phyloP scores from a whole-genome alignment of 2,113 vertebrate species.

The Ranitomeya imitator region DNA sequence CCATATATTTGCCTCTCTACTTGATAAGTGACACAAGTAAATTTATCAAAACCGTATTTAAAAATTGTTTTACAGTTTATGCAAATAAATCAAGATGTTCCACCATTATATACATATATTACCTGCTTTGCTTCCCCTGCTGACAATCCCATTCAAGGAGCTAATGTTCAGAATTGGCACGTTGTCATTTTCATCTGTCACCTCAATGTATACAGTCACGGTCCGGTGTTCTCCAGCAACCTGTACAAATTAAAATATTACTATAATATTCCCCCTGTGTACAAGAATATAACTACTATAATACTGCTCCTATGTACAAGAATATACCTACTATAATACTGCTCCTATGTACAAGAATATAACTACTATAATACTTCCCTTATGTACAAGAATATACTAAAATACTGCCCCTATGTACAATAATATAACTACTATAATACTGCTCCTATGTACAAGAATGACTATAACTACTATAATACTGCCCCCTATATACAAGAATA shows the following conservation, averaged over 20 bases:
- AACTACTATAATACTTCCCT: not conserved
- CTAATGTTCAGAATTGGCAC: slow-evolving; percentile 72
- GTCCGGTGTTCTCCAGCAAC: slow-evolving; percentile 70
- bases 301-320: not conserved
- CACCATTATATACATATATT: not conserved
- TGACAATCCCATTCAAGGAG: slow-evolving; percentile 72
- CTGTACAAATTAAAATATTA: slow-evolving; percentile 54
- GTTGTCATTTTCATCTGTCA: slow-evolving; percentile 79
- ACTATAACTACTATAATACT: not conserved
- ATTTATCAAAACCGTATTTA: not conserved
- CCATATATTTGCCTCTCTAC: not conserved
- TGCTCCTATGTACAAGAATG: not conserved
- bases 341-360: not conserved
- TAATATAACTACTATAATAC: not conserved
- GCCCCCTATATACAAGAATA: too few relatives aligned
- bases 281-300: not conserved
- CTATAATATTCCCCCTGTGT: not conserved
- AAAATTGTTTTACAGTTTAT: not conserved
- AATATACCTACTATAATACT: not conserved
- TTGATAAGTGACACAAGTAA: not conserved
- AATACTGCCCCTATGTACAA: not conserved
- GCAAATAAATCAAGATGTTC: not conserved
- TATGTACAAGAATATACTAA: not conserved
- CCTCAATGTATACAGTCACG: slow-evolving; percentile 69
- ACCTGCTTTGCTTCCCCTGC: slow-evolving; percentile 65